These are phyloP conservation scores for Platynereis dumerilii DNA, from an alignment of 2,888 invertebrate species.

Conservation along the genomic window DNA sequence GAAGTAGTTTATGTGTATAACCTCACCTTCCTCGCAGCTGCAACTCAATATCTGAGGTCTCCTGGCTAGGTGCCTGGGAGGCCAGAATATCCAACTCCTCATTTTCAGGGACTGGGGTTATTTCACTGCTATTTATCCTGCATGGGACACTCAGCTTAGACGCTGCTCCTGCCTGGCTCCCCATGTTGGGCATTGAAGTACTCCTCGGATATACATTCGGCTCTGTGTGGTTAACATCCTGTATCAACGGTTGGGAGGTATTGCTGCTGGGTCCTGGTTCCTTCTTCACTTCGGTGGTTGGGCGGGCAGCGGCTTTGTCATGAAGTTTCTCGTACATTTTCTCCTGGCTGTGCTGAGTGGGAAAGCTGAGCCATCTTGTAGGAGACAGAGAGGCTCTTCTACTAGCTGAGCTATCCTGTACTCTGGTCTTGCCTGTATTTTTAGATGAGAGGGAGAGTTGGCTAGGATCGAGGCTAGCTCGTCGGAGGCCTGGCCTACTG, in stretches of 20 bases:
- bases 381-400: slow-evolving; percentile 31
- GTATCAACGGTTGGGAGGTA: neutral
- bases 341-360: slow-evolving; percentile 3
- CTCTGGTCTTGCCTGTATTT: slow-evolving; percentile 1
- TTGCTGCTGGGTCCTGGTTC: neutral
- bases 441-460: no score
- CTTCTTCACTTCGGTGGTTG: neutral
- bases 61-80: no score
- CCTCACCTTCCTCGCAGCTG: no score
- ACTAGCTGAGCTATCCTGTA: neutral
- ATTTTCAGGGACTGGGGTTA: slow-evolving; percentile 18
- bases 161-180: slow-evolving; percentile 9
- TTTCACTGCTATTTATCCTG: slow-evolving; percentile 13
- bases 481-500: slow-evolving; percentile 3
- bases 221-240: slow-evolving; percentile 22
- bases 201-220: slow-evolving; percentile 12
- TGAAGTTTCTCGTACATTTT: slow-evolving; percentile 25
- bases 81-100: slow-evolving; percentile 9
- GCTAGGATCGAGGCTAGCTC: slow-evolving; percentile 4
- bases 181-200: slow-evolving; percentile 22
- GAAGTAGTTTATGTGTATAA: no score
- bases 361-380: slow-evolving; percentile 28
- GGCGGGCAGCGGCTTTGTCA: slow-evolving; percentile 12
- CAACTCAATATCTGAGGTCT: no score
- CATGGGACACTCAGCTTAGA: slow-evolving; percentile 9